Percentiles rank a stretch among this genome's conserved stretches.
These are phyloP conservation scores for Metellina segmentata DNA, from an alignment of 2,888 invertebrate species.

Conservation along the genomic window DNA sequence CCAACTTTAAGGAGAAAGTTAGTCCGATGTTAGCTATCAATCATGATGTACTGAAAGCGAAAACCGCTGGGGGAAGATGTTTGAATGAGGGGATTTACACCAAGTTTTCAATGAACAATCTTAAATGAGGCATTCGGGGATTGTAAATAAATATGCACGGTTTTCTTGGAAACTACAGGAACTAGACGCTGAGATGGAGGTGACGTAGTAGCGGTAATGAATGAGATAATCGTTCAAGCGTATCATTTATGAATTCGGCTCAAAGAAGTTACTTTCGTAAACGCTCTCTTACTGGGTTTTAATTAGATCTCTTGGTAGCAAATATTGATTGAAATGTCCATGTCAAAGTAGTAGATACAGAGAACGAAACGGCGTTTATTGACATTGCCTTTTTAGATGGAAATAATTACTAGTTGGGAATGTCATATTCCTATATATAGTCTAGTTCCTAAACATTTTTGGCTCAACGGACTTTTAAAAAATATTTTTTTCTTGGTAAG, in stretches of 20 bases:
- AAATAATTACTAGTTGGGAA: too few species aligned
- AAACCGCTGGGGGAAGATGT: neutral
- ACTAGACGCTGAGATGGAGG: neutral
- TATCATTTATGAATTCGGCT: neutral
- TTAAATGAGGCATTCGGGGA: neutral
- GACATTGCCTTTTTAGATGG: too few species aligned
- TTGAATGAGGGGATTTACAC: neutral
- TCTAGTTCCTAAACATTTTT: too few species aligned
- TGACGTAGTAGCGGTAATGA: neutral
- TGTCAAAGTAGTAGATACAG: too few species aligned
- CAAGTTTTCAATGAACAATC: neutral
- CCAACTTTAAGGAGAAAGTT: neutral
- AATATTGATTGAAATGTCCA: neutral
- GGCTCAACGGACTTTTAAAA: too few species aligned
- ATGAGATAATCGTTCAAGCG: neutral
- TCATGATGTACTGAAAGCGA: neutral
- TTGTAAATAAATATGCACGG: neutral
- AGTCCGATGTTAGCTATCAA: neutral
- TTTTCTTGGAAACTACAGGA: neutral
- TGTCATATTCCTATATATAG: too few species aligned
- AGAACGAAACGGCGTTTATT: too few species aligned
- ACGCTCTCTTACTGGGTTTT: neutral
- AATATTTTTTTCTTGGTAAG: too few species aligned
- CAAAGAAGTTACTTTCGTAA: neutral
- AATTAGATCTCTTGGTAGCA: neutral